Base-by-base conservation (phyloP, 2,888 invertebrate species). In the Neoaliturus tenellus region DNA sequence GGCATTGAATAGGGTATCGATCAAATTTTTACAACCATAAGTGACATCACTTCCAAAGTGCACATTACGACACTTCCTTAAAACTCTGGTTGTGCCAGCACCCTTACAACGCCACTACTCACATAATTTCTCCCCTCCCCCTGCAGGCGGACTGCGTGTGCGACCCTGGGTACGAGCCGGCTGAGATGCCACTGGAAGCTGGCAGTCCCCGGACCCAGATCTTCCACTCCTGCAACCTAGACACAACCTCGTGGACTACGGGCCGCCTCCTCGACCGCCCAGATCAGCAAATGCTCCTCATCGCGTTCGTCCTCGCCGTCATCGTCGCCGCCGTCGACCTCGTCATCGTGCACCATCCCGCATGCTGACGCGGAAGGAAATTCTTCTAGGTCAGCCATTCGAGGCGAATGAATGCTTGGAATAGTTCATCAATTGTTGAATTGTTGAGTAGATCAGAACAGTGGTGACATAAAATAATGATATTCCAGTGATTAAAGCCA, bases 151-250 rank as follows among this genome's bases (percentile, higher is more conserved):
- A 78, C 31, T 78, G 78, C 17, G 35, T 5, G n/a, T 78, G 78
- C 55, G 33, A 51, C 14, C 17, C 31, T 1, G 78, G 55, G 2
- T 55, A 20, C 28, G 5, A 14, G 6, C 10, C 5, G n/a, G 78
- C 78, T 17, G 31, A 1, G 33, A 55, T 78, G 78, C 55, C 78
- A 1, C 20, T 20, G 0, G 78, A 78, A 23, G 55, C 78, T 2
- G 78, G 78, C 33, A 78, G 35, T n/a, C 78, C 78, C n/a, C 78
- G 78, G 20, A 78, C 78, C 31, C 78, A 78, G 55, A 35, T 78
- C 2, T 78, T 78, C 78, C 78, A 78, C 33, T 33, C 55, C 20
- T 78, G 78, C 48, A 78, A 51, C 23, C n/a, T 78, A 2, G 55
- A 55, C 35, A 20, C 14, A 6, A 17, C 48, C 10, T 78, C 55